Evolutionary conservation across 2,888 invertebrate genomes (phyloP).

Genomic region (Spilarctia lutea): DNA sequence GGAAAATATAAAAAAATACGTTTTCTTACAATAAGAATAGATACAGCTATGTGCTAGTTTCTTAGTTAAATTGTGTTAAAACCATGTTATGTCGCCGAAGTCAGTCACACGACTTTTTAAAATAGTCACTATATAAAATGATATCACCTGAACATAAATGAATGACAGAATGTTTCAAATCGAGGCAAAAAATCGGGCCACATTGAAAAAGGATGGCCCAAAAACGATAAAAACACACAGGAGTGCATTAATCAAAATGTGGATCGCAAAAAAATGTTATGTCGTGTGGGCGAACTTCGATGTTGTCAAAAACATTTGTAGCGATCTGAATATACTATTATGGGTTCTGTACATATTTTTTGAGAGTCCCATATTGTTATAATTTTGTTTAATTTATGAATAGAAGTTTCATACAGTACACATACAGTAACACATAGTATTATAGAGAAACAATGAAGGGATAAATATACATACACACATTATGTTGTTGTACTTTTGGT

Average conservation of each 20-base stretch:
- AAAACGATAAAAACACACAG: slow-evolving; percentile 73
- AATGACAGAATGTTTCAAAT: slow-evolving; percentile 52
- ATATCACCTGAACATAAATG: slow-evolving; percentile 50
- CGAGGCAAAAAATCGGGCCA: slow-evolving; percentile 55
- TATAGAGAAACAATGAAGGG: too few species aligned
- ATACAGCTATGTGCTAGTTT: neutral
- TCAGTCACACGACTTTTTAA: slow-evolving; percentile 17
- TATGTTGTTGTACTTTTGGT: too few species aligned
- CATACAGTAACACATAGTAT: too few species aligned
- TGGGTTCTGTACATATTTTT: slow-evolving; percentile 45
- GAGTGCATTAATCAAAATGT: slow-evolving; percentile 78
- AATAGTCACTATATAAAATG: slow-evolving; percentile 36
- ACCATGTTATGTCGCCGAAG: too few species aligned
- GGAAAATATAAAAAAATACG: too few species aligned
- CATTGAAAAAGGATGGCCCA: slow-evolving; percentile 68
- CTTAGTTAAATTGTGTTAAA: neutral
- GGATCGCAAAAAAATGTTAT: slow-evolving; percentile 73
- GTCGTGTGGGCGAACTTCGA: slow-evolving; percentile 67
- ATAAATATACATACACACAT: too few species aligned
- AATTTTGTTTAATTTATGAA: neutral
- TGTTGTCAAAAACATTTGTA: slow-evolving; percentile 35
- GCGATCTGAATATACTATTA: slow-evolving; percentile 8
- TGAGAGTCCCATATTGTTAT: neutral
- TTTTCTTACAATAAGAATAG: too few species aligned
- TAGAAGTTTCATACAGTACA: too few species aligned